Base-by-base conservation (phyloP, 1,140 invertebrate genomes). In the Drosophila jambulina region DNA sequence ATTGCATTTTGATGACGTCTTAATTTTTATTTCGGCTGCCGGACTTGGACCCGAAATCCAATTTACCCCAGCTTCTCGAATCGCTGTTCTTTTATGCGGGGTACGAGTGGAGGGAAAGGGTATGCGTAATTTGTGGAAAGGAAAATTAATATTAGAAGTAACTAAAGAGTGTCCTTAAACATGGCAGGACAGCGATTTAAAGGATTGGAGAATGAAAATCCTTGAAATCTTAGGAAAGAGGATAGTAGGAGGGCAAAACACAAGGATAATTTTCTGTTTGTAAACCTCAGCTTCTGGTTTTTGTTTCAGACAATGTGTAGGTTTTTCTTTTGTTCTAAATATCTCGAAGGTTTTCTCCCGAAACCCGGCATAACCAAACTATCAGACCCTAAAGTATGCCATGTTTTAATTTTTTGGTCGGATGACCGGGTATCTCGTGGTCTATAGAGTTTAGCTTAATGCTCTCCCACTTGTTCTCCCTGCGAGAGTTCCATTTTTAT, bases 1-100 rank as follows among this genome's bases (percentile, higher is more conserved):
- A 88, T 88, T 88, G 84, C 84, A 90, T 88, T 88, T 88, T 88
- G 84, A 88, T 88, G 84, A 90, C 80, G 84, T 84, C 85, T 88
- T 88, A 88, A 88, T 88, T 90, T 90, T 88, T 90, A 88, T 88
- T 88, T 82, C 58, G 63, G 63, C 53, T 60, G 36, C 59, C 63
- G 64, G 42, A 40, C 48, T 45, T 51, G 65, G 21, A 64, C 61
- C 65, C 59, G 49, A 88, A 88, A 90, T 84, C 80, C 84, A 88
- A 88, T 84, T 84, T 88, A 60, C 70, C 70, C 57, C 60, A 58
- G 67, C 53, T 61, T 74, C 60, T 29, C 54, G 27, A 36, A 21
- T 6, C 32, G 46, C 32, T 23, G 6, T 4, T 6, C 34, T 40
- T 6, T 45, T 13, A 17, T 43, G 2, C 8, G 17, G 34, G 53